Conservation (phyloP, 2,888 invertebrate species). For the Helobdella robusta region DNA sequence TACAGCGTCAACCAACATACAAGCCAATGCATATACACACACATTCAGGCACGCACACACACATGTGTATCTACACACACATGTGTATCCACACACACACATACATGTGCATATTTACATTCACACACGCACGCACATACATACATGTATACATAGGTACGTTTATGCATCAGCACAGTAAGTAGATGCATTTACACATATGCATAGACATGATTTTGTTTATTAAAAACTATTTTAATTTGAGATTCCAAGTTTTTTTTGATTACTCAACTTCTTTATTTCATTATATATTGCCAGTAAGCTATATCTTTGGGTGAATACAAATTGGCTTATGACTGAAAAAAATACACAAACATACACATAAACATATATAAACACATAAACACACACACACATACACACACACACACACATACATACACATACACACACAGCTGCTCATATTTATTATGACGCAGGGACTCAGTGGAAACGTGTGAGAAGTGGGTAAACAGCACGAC, state of each 20-base stretch:
- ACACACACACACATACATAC: no score
- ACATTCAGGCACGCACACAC: background rate
- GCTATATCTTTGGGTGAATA: no score
- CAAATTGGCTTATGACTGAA: no score
- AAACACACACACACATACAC: no score
- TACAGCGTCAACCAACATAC: no score
- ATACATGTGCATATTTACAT: background rate
- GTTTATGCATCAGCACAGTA: no score
- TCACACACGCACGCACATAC: background rate
- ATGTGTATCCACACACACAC: background rate
- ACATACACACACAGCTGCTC: no score
- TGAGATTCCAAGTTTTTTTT: background rate
- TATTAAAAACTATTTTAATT: background rate
- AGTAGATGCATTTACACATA: background rate
- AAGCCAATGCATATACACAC: background rate
- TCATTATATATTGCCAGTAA: no score
- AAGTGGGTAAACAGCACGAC: constrained; percentile 99
- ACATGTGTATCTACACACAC: background rate
- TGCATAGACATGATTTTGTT: background rate
- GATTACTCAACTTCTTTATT: background rate
- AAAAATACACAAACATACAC: no score
- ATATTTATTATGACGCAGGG: constrained; percentile 29
- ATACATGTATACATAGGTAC: background rate
- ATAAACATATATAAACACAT: no score
- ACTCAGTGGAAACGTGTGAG: constrained; percentile 86